Conservation (phyloP, 2,113 vertebrate species). For the Protobothrops mucrosquamatus region DNA sequence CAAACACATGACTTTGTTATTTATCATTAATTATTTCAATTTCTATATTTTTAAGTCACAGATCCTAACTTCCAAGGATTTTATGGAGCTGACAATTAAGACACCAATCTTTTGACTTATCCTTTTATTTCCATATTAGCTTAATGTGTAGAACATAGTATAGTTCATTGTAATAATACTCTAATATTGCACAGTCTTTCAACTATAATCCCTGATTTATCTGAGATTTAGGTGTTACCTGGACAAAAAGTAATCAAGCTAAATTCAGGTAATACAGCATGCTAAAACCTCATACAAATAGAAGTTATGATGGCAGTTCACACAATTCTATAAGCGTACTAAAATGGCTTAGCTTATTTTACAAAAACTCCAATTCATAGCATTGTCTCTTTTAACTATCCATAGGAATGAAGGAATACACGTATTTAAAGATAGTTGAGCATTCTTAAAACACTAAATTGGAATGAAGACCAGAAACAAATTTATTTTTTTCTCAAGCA, state of each 20-base stretch:
- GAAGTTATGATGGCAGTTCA: not conserved
- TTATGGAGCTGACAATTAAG: not conserved
- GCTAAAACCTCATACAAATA: not conserved
- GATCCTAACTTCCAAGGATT: not conserved
- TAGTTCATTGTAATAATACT: not conserved
- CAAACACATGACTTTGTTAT: not conserved
- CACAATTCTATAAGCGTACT: not conserved
- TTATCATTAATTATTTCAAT: not conserved
- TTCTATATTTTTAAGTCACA: not conserved
- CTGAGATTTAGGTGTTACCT: not conserved
- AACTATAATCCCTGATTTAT: not conserved
- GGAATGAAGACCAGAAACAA: not conserved
- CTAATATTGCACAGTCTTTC: not conserved
- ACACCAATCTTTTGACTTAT: not conserved
- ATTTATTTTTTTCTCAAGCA: not conserved
- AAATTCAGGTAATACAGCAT: not conserved
- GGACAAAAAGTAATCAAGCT: not conserved
- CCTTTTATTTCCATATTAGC: not conserved
- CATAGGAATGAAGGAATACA: not conserved
- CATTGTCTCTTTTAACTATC: not conserved
- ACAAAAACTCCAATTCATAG: not conserved
- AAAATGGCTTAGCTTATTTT: not conserved
- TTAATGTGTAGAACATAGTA: not conserved
- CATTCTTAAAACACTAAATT: not conserved
- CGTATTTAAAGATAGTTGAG: not conserved